Base-by-base conservation (phyloP, 1,140 invertebrate species). In the Meteorus sp. region DNA sequence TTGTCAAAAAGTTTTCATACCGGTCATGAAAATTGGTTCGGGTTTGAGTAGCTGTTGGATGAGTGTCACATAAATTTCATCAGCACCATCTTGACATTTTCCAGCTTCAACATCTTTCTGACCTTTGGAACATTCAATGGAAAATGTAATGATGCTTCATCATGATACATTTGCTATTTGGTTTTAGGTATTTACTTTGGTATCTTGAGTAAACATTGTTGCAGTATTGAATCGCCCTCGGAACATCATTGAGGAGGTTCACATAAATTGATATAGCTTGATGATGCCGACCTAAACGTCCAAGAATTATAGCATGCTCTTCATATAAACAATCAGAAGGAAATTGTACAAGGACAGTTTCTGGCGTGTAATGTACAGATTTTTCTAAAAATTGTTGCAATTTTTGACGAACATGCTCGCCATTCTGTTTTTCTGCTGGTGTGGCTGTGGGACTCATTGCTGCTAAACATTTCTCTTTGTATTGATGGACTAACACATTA, bases 251-350 rank as follows among this genome's bases (percentile, higher is more conserved):
- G 56, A 88, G 87, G 67, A 83, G 88, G 81, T 83, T 90, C 66
- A 96, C 86, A 74, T 98, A 98, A 71, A 99, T 95, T 0, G 88
- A 87, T 37, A 99, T 79, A 2, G 93, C 95, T 74, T 98, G 90
- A 70, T 98, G 90, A 80, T 96, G 92, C 39, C 88, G 80, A 5
- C 91, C 93, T 1, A 98, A 80, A 65, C 91, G 88, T 2, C 94
- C 95, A 13, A 97, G 79, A 56, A 99, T 88, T 23, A 98, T 86
- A 0, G 97, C 95, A 56, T 94, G 83, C 80, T 99, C 97, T 77
- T 98, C 94, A 73, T 93, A 90, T 59, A 98, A 82, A 63, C 86
- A 85, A 70, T 96, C 88, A 58, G 86, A 86, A 0, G 94, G 94
- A 70, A 98, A 96, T 71, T 93, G 89, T 15, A 90, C 83, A 6